Percentiles rank a stretch among this genome's conserved stretches.
Evolutionary conservation across 2,888 invertebrate species (phyloP).

Genomic region (Lapara coniferarum): DNA sequence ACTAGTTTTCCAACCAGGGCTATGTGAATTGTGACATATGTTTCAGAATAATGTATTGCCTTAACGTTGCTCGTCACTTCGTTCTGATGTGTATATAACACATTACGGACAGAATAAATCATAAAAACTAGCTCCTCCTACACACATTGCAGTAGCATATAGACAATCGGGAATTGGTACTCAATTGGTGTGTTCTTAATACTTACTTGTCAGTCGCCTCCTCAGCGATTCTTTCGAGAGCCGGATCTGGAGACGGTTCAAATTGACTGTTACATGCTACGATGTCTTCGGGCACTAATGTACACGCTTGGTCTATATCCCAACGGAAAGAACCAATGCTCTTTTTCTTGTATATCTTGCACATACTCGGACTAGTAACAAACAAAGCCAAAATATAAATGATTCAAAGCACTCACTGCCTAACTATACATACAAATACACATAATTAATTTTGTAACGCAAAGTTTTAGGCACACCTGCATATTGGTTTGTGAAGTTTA

Average conservation of each 20-base stretch:
- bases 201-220: slow-evolving; percentile 85
- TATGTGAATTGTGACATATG: too few species aligned
- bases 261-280: slow-evolving; percentile 86
- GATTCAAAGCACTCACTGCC: not conserved
- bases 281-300: slow-evolving; percentile 87
- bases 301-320: slow-evolving; percentile 88
- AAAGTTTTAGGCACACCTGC: slow-evolving; percentile 80
- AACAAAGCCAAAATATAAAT: not conserved
- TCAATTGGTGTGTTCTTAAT: not conserved
- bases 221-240: slow-evolving; percentile 85
- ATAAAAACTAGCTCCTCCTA: too few species aligned
- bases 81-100: too few species aligned
- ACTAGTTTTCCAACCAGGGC: too few species aligned
- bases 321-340: slow-evolving; percentile 75
- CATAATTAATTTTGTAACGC: not conserved
- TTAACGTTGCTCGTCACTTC: too few species aligned
- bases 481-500: slow-evolving; percentile 86
- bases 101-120: too few species aligned
- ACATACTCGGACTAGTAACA: slow-evolving; percentile 74
- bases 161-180: not conserved
- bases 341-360: slow-evolving; percentile 77
- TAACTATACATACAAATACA: not conserved
- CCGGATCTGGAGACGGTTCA: slow-evolving; percentile 85
- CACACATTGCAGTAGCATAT: not conserved
- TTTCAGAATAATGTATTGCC: too few species aligned